Base-by-base conservation (phyloP, 1,140 invertebrate genomes). In the Zaprionus camerounensis region DNA sequence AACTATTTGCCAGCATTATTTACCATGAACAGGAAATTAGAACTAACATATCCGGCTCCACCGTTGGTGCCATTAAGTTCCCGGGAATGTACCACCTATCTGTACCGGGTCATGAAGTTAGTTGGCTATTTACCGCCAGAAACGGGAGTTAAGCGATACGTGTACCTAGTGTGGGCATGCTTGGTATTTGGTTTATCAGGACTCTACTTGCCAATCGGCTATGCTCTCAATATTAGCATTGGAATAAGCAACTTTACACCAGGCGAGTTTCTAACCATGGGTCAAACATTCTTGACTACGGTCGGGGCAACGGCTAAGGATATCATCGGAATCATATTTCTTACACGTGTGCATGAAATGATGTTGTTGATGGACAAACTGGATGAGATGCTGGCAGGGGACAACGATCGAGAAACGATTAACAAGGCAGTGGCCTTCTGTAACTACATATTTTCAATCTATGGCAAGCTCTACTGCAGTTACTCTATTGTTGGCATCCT, bases 91-190 rank as follows among this genome's bases (percentile, higher is more conserved):
- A 38, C 20, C 11, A 26, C 0, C 51, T 56, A 56, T 28, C 12
- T 66, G 64, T 28, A 36, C 12, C 31, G 51, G 13, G 15, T 5
- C 6, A 26, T 66, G 15, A 56, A 17, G 15, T 22, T 24, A 4
- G n/a, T 68, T 9, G 55, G 66, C 38, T 59, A 36, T 55, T 20
- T 46, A 17, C 26, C 56, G 7, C 65, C 65, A 5, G 7, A 58
- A 20, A 13, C 22, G 13, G 66, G 66, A 11, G 4, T 59, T 3
- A 11, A 5, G 3, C 55, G 65, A 20, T 68, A 49, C 28, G 3
- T 68, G 4, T 34, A 34, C 20, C 20, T 59, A 12, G 1, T 59
- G 0, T 68, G 66, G 66, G 15, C 9, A 1, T 31, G 26, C 17
- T 4, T 49, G 0, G 9, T 34, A 5, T 58, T 49, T 17, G 5